A percentile compares a stretch with the other conserved stretches of the same genome.
Evolutionary conservation across 2,113 vertebrate genomes (phyloP).

Genomic region (Oplegnathus fasciatus): DNA sequence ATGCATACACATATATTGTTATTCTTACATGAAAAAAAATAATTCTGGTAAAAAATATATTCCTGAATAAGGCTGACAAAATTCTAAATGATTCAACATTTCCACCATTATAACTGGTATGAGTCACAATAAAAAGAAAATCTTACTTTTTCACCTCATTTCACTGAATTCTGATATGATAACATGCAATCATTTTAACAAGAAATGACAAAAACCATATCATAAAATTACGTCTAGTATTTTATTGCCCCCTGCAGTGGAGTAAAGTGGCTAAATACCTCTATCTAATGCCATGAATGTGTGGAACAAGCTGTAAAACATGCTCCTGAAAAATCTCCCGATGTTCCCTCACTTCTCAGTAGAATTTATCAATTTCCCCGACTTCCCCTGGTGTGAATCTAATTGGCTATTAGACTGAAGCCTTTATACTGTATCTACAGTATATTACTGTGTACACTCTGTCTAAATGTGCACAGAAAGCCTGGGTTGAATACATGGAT

Average conservation of each 20-base stretch:
- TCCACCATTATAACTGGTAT: not conserved
- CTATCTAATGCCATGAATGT: not conserved
- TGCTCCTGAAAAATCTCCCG: not conserved
- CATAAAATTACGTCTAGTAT: not conserved
- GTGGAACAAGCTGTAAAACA: constrained; percentile 18
- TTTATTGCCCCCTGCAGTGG: not conserved
- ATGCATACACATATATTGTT: not conserved
- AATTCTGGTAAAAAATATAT: constrained; percentile 2
- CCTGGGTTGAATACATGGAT: not conserved
- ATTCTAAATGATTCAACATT: not conserved
- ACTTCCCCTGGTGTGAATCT: constrained; percentile 12
- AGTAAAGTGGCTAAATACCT: constrained; percentile 20
- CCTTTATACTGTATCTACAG: constrained; percentile 12
- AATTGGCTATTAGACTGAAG: constrained; percentile 29
- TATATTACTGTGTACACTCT: constrained; percentile 3
- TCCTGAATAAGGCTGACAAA: not conserved
- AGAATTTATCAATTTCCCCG: not conserved
- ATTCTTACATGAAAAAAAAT: not conserved
- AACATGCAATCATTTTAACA: not conserved
- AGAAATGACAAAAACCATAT: not conserved
- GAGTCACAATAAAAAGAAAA: not conserved
- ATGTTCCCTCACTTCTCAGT: not conserved
- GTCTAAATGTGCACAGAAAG: constrained; percentile 18
- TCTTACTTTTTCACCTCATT: not conserved
- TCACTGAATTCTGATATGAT: not conserved